Evolutionary conservation across 1,140 invertebrate genomes (phyloP), one percentile per base, ranked within the genome.

Genomic region (Bombus polaris): DNA sequence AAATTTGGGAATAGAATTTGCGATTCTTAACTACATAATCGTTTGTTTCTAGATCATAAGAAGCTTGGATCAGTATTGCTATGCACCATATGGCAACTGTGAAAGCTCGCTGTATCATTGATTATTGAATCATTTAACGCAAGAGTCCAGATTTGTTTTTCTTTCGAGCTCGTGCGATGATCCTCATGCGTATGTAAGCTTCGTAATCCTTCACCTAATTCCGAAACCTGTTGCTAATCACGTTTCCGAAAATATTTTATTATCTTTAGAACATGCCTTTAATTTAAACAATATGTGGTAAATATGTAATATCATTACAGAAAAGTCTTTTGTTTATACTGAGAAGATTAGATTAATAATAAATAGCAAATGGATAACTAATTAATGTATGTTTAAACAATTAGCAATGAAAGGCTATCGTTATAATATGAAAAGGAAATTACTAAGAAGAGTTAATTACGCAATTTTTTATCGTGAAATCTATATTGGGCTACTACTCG

Each of bases 121-220:
- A 22, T 71, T 80, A 70, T 39, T 72, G 47, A 81, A 72, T 22
- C 18, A 59, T 81, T 72, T 72, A 81, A 4, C 68, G 25, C 1
- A 15, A 35, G 28, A 70, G 2, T 2, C 0, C 6, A n/a, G 79
- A 32, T 71, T 81, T 71, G 28, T 68, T 47, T 70, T 70, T 47
- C n/a, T 35, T 37, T 4, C 6, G 25, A 39, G 15, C 8, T 80
- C 44, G 44, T 80, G 42, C 22, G 59, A 62, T 53, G 37, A 62
- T 73, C 18, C 22, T 37, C 42, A 25, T 37, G 22, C 5, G 59
- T 39, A 13, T 42, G 37, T 39, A 66, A 79, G 25, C 13, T 83
- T 4, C 44, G 35, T 25, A 79, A n/a, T 53, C 76, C 53, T 84
- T 79, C 53, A 59, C 39, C 82, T 71, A 79, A 79, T 62, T 84